Evolutionary conservation across 2,797 vertebrate species (phyloP), one percentile per base, ranked within the genome.

Genomic region (Eutrigla gurnardus): DNA sequence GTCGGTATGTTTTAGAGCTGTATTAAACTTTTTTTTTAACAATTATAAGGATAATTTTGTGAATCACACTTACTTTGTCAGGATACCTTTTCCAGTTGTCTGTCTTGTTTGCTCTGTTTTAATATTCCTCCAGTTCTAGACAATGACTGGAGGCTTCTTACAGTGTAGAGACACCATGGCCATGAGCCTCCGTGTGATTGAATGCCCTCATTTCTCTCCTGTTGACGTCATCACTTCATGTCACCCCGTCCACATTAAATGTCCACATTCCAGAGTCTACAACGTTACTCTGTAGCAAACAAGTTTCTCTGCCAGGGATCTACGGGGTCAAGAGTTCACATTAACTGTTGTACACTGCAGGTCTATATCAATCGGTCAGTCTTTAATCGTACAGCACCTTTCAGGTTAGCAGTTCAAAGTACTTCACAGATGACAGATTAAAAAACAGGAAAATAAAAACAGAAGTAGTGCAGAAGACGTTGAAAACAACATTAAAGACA

Each of bases 141-240:
- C 42, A 7, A 37, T 42, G 49, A 62, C 36, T 49, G 43, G 39
- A 54, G 54, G 62, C 46, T 32, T 52, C 39, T 18, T 14, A 17
- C n/a, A 53, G 6, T 17, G 14, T 17, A 57, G 14, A 59, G 50
- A 45, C 10, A 39, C 10, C 3, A 25, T 35, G 40, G 36, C 40
- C 37, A n/a, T 59, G 18, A 9, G 0, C n/a, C 12, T 37, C 7
- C 52, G 3, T 42, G 39, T 10, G 42, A 49, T 35, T 75, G 33
- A 70, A 6, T 50, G 60, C 39, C 49, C 35, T 36, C 47, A 7
- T 9, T 70, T 72, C 6, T 69, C 46, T 25, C 33, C 32, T 11
- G 37, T 83, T 73, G 18, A 3, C 3, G 35, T 3, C 46, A 17
- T 1, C n/a, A n/a, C 46, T 17, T 15, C 46, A 55, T 9, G 55